phyloP scores from a whole-genome alignment of 1,140 invertebrate species.

The Aethina tumida region DNA sequence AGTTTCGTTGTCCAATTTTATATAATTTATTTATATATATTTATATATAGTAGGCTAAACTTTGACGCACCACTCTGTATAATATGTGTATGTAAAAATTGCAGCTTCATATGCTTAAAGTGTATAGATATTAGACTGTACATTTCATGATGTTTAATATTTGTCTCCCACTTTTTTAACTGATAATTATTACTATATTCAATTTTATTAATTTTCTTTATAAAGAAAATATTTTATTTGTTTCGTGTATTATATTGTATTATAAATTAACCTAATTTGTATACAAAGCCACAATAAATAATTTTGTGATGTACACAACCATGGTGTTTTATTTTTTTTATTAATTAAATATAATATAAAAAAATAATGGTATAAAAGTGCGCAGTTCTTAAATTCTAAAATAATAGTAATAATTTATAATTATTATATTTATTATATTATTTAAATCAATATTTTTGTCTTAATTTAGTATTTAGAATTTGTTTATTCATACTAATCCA shows the following conservation, averaged over 20 bases:
- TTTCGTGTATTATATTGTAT: slow-evolving; percentile 28
- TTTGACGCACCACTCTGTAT: background rate
- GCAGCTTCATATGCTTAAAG: slow-evolving; percentile 18
- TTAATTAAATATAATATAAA: too few species aligned
- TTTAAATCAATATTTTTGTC: too few species aligned
- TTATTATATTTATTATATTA: too few species aligned
- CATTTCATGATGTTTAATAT: slow-evolving; percentile 12
- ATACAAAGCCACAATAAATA: slow-evolving; percentile 27
- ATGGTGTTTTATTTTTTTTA: slow-evolving; percentile 13
- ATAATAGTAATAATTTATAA: too few species aligned
- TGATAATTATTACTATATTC: slow-evolving; percentile 9
- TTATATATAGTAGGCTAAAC: slow-evolving; percentile 7
- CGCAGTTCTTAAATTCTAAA: too few species aligned
- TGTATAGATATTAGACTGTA: slow-evolving; percentile 17
- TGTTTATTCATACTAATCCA: too few species aligned
- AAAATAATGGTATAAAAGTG: too few species aligned
- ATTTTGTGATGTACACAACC: slow-evolving; percentile 23
- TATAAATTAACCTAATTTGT: slow-evolving; percentile 29
- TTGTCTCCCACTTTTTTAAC: slow-evolving; percentile 13
- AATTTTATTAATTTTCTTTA: slow-evolving; percentile 9
- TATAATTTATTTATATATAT: too few species aligned
- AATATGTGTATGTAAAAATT: slow-evolving; percentile 17
- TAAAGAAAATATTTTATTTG: slow-evolving; percentile 6
- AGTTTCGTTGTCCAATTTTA: too few species aligned
- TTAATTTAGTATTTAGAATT: too few species aligned